Evolutionary conservation across 2,113 vertebrate genomes (phyloP), one percentile per base, ranked within the genome.

Genomic region (Desmodus rotundus): DNA sequence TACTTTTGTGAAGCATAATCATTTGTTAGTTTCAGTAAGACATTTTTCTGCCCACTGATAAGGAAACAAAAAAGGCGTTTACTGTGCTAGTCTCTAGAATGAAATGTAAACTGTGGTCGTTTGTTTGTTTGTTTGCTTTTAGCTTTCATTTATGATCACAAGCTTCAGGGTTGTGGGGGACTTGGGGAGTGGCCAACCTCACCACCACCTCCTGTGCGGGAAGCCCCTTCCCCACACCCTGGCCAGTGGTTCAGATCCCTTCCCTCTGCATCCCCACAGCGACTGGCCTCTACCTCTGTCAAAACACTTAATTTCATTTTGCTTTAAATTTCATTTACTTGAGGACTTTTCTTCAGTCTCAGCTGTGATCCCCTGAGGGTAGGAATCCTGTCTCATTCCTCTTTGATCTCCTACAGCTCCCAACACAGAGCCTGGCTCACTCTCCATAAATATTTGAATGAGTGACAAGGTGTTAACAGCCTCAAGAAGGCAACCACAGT

Each of bases 381-480:
- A 96, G 86, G 76, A 94, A 92, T 94, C 43, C 81, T 87, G 61
- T 43, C 58, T 91, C 76, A 22, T 89, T 77, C 54, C 31, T 93
- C 78, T 94, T 94, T 93, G 94, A 91, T 93, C 73, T 88, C 47
- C 73, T 36, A 43, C 14, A 43, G 41, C 19, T 33, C 78, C 65
- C 50, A 63, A 14, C 47, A 77, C 20, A 38, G 50, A 95, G 45
- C 72, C 77, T 78, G 67, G 81, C 76, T 91, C 45, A 33, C 33
- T 88, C 88, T 78, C 95, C 68, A 70, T 97, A 96, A 95, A 97
- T 96, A 94, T 89, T 94, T 96, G 96, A 97, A 74, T 56, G 88
- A 94, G 76, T 95, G 88, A 93, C 96, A 96, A 87, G 87, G 61
- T 86, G 81, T 87, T 95, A 96, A 84, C 74, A 93, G 28, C 92